Base-by-base conservation (phyloP, 2,113 vertebrate genomes). In the Rousettus leschenaultii region DNA sequence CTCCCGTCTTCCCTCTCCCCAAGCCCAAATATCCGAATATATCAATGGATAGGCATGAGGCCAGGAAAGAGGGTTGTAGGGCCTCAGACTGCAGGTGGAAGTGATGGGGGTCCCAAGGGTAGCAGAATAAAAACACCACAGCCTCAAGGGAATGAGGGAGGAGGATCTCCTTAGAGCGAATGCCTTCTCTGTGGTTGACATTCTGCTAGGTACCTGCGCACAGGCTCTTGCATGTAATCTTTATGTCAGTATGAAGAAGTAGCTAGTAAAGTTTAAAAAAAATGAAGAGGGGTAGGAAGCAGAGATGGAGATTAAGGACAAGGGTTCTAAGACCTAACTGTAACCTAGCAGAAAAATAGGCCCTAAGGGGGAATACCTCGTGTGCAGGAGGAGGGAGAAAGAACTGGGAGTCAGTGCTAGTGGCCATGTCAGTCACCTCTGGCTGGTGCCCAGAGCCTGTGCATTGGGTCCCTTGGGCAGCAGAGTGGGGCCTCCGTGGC, bases 101-200 rank as follows among this genome's bases (percentile, higher is more conserved):
- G 21, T 33, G 78, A 38, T 19, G 68, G 43, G 4, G 24, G 1
- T 43, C 53, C 28, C 13, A 5, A 24, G 40, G 66, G 24, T 24
- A 26, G 26, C 16, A 48, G 15, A 80, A 77, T 18, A 2, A 59
- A 61, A 14, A 51, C 33, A 5, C 4, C 21, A 14, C n/a, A 30
- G 33, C 9, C 22, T 65, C 40, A 33, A 73, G 16, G 26, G 45
- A 48, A 63, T 10, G 24, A 45, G 26, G 65, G 43, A 61, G 22
- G 18, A 2, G 65, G 77, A 53, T 14, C 2, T 9, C 3, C 28
- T 55, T 45, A 0, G 0, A 33, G 2, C 22, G n/a, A 59, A 28
- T 5, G 22, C 28, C 28, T 57, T n/a, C 40, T 48, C 26, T 2
- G 1, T 26, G 40, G 57, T 18, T 45, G n/a, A 18, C n/a, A 11